These are phyloP conservation scores for Tyto alba DNA, from an alignment of 2,113 vertebrate genomes.

Conservation along the genomic window DNA sequence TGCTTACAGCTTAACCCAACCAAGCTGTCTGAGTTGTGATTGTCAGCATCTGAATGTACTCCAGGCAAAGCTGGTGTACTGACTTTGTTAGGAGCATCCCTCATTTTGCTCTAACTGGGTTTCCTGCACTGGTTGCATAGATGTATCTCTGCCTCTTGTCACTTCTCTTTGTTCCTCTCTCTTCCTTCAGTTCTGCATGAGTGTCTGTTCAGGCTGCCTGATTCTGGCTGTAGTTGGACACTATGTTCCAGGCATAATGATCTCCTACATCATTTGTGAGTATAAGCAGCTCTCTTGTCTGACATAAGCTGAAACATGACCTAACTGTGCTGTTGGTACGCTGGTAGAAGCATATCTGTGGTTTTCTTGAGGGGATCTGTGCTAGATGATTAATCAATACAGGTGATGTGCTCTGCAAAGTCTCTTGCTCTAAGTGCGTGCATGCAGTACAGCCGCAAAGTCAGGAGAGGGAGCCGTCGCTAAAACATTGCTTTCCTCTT, in stretches of 20 bases:
- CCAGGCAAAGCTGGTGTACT: not conserved
- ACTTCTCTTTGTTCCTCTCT: slow-evolving; percentile 54
- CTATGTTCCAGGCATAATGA: slow-evolving; percentile 98
- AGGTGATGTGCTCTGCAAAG: not conserved
- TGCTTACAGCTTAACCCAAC: slow-evolving; percentile 2
- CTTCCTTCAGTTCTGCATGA: slow-evolving; percentile 86
- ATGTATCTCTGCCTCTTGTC: slow-evolving; percentile 11
- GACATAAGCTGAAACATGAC: not conserved
- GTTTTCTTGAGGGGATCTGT: not conserved
- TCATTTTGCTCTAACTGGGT: not conserved
- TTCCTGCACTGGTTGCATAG: not conserved
- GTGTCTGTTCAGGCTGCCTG: slow-evolving; percentile 88
- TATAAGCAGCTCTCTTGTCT: slow-evolving; percentile 24
- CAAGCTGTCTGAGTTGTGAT: not conserved
- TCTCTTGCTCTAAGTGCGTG: not conserved
- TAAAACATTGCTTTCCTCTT: not conserved
- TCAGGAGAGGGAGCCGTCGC: slow-evolving; percentile 2
- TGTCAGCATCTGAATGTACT: not conserved
- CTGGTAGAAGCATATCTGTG: not conserved
- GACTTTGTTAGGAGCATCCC: not conserved
- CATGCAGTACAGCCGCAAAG: not conserved
- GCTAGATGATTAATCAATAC: not conserved
- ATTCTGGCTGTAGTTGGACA: slow-evolving; percentile 87
- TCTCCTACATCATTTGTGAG: slow-evolving; percentile 97
- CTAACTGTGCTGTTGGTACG: not conserved